Evolutionary conservation across 2,888 invertebrate genomes (phyloP).

Genomic region (Dascillus cervinus): DNA sequence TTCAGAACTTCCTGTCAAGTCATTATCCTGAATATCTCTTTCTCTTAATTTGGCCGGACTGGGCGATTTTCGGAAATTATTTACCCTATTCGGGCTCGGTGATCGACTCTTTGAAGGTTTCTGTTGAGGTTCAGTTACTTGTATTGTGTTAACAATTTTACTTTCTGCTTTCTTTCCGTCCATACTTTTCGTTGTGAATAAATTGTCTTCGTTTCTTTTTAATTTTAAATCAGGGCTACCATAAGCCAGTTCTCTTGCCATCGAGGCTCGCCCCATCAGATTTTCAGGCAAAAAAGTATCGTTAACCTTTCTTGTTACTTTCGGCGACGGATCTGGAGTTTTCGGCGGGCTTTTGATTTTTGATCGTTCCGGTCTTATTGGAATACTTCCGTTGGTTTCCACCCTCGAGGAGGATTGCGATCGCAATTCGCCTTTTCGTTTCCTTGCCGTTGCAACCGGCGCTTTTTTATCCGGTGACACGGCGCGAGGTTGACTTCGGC

Average conservation of each 20-base stretch:
- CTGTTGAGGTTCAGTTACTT: too few relatives aligned
- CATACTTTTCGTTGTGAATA: background rate
- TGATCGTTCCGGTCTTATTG: constrained; percentile 33
- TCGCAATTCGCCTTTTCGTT: constrained; percentile 31
- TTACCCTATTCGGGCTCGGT: constrained; percentile 20
- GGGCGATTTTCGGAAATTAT: too few relatives aligned
- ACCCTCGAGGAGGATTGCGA: constrained; percentile 33
- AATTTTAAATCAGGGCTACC: constrained; percentile 44
- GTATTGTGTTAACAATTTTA: too few relatives aligned
- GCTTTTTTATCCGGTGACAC: constrained; percentile 21
- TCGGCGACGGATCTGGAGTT: constrained; percentile 37
- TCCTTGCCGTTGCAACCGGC: constrained; percentile 40
- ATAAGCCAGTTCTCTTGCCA: constrained; percentile 47
- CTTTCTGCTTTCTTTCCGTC: too few relatives aligned
- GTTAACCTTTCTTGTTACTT: constrained; percentile 23
- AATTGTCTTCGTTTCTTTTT: constrained; percentile 19
- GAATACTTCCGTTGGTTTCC: constrained; percentile 20
- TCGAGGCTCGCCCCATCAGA: constrained; percentile 43
- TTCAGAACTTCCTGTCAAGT: constrained; percentile 67
- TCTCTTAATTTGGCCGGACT: too few relatives aligned
- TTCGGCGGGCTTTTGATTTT: constrained; percentile 39
- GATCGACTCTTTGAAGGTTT: too few relatives aligned
- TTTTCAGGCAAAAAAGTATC: constrained; percentile 26
- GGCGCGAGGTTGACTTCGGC: constrained; percentile 34
- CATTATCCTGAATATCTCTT: too few relatives aligned